A percentile compares a stretch with the other conserved stretches of the same genome.
Conservation (phyloP, 2,888 invertebrate genomes). For the Phengaris alcon region DNA sequence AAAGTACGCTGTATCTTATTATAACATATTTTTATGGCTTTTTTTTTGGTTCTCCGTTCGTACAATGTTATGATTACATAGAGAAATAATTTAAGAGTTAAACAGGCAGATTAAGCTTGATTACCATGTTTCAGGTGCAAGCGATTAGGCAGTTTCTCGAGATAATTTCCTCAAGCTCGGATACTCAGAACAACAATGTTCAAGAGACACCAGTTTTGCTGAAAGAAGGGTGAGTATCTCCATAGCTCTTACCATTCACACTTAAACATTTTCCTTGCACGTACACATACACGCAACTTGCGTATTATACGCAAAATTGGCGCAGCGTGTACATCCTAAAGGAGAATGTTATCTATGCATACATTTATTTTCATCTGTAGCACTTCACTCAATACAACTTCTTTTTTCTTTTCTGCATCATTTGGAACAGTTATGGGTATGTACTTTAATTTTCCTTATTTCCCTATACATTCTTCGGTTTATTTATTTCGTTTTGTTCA, state of each 20-base stretch:
- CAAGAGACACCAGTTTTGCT: conserved; percentile 88
- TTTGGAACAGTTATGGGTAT: conserved; percentile 70
- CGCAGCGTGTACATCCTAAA: background rate
- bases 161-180: conserved; percentile 90
- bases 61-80: too few species aligned
- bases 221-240: conserved; percentile 90
- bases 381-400: conserved; percentile 30
- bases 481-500: conserved; percentile 27
- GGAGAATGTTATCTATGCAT: conserved; percentile 4
- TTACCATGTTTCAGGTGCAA: conserved; percentile 70
- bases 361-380: conserved; percentile 25
- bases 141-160: conserved; percentile 92
- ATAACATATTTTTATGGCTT: too few species aligned
- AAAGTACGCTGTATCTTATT: too few species aligned
- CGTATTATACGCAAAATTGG: background rate
- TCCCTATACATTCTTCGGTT: conserved; percentile 26
- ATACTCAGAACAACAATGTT: conserved; percentile 79
- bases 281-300: background rate
- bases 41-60: too few species aligned
- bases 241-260: background rate
- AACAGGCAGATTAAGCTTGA: background rate
- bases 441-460: conserved; percentile 45
- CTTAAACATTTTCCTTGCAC: background rate
- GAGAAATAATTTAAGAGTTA: too few species aligned
- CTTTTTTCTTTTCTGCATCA: conserved; percentile 49